Evolutionary conservation across 2,113 vertebrate species (phyloP), one percentile per base, ranked within the genome.

Genomic region (Alligator sinensis): DNA sequence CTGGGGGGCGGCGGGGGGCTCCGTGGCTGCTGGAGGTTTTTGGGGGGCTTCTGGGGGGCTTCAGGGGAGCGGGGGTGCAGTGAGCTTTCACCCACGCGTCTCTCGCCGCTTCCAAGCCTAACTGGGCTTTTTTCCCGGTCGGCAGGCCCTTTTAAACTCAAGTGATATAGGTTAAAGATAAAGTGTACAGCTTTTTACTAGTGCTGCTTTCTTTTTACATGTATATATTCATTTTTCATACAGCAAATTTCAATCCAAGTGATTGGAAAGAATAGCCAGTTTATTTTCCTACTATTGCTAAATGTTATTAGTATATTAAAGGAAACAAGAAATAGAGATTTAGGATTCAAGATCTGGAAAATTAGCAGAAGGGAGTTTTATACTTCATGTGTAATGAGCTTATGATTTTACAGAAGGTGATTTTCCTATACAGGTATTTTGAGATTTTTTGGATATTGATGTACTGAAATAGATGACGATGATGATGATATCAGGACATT

Each of bases 351-450:
- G 70, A 68, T 21, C 77, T 95, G 63, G 80, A 86, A 89, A 88
- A 57, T 75, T 92, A 92, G 28, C 85, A 75, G 55, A 59, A 94
- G 54, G 3, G 84, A 82, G 90, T 55, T 6, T 84, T 94, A 90
- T 80, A 76, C 77, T 89, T 47, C 78, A 2, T 76, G 72, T 82
- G 47, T 90, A 38, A 47, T 34, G 4, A 72, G 18, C 4, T 88
- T 77, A 64, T 38, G 8, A 30, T 68, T 82, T 82, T 89, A 84
- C 75, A 86, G 22, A 11, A 92, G 66, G 9, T 91, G 11, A 59
- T 64, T 91, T 91, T 88, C 64, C 85, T 91, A 87, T 60, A 18
- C 74, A 92, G 78, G 11, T 87, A 59, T 64, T 87, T 11, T 72
- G 76, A 87, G 21, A 75, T 54, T 74, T 38, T 63, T 91, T 90